Evolutionary conservation across 2,797 vertebrate species (phyloP), one percentile per base, ranked within the genome.

Genomic region (Furcifer pardalis): DNA sequence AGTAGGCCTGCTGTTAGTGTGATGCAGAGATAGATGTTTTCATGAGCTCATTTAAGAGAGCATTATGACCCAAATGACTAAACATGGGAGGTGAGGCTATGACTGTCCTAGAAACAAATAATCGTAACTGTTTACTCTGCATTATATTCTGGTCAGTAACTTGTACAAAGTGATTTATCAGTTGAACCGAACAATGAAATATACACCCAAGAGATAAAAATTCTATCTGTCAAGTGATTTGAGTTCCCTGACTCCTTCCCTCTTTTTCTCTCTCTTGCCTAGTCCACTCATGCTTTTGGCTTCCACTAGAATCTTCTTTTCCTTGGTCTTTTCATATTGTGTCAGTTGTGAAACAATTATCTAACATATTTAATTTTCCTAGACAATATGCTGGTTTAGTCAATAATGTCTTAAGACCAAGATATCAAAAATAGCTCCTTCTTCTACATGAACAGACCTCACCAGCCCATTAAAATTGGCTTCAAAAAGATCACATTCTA

Each of bases 21-120:
- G 66, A 72, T n/a, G 49, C 19, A 72, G 76, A 63, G 74, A n/a
- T 59, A 13, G 27, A 19, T 46, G 65, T 35, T 84, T 71, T 30
- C 66, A 84, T 77, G 32, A 84, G 30, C 52, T 17, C 19, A 27
- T 10, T 44, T 52, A 42, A 56, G 37, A 49, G 40, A n/a, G 5
- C 40, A n/a, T 76, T 52, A 83, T 83, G 60, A 79, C 19, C 49
- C n/a, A 27, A 68, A 49, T 25, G 25, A 32, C 63, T 66, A 15
- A 52, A 49, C 10, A 25, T 32, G 37, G 56, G 60, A 37, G 66
- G 35, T 35, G 21, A 46, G 27, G 6, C 32, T n/a, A 76, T 83
- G 42, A 75, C 72, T 75, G n/a, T 37, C 23, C 71, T 66, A 62
- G 15, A n/a, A 83, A 76, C 32, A 66, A 75, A 83, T 32, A 52